Percentiles rank a stretch among this genome's conserved stretches.
Conservation (phyloP, 2,888 invertebrate species). For the Cephus spinipes region DNA sequence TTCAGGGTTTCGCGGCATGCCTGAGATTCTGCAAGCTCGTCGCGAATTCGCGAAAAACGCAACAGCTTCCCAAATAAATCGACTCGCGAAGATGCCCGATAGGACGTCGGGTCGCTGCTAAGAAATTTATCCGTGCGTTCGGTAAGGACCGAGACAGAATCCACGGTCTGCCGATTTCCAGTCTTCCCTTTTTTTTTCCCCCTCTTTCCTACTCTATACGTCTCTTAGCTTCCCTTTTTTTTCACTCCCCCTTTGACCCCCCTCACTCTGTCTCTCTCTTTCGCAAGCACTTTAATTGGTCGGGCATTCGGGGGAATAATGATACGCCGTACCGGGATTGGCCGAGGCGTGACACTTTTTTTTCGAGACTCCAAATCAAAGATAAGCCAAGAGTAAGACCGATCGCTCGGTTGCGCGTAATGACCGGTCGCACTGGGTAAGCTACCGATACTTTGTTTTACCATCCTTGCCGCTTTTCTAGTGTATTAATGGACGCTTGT, state of each 20-base stretch:
- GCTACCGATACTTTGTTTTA: neutral
- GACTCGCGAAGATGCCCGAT: conserved; percentile 9
- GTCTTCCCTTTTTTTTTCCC: neutral
- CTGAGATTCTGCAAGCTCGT: neutral
- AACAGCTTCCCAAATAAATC: conserved; percentile 11
- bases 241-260: neutral
- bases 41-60: conserved; percentile 11
- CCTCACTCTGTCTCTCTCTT: neutral
- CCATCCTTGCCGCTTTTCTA: neutral
- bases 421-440: neutral
- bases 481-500: conserved; percentile 9
- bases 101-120: neutral
- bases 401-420: neutral
- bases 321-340: conserved; percentile 2
- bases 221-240: neutral
- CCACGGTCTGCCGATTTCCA: neutral
- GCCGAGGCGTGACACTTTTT: conserved; percentile 3
- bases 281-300: conserved; percentile 42
- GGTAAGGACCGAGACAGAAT: neutral
- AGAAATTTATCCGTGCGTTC: conserved; percentile 5
- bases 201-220: neutral
- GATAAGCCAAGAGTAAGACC: neutral
- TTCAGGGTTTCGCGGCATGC: neutral
- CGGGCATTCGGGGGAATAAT: conserved; percentile 41
- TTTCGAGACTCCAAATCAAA: neutral